Conservation (phyloP, 2,113 vertebrate genomes). For the Rhabdornis inornatus region DNA sequence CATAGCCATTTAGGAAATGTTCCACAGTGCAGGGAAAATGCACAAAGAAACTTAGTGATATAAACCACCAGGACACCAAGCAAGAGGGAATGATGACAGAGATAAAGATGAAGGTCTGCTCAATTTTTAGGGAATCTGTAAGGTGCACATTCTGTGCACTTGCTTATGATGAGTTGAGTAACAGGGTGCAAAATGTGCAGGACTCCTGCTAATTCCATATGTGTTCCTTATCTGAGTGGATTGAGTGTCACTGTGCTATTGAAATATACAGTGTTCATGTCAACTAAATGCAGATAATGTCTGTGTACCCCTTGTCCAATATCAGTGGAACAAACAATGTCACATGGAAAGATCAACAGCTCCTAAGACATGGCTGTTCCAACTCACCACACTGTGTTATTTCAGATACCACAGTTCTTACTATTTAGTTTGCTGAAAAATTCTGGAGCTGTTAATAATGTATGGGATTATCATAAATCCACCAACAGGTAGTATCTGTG, state of each 20-base stretch:
- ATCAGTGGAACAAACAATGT: not conserved
- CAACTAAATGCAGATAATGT: not conserved
- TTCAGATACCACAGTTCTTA: not conserved
- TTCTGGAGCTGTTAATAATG: not conserved
- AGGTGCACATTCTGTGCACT: not conserved
- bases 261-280: not conserved
- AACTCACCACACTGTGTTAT: rapidly evolving
- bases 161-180: not conserved
- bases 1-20: not conserved
- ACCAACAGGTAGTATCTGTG: constrained; percentile 4
- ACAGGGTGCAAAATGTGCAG: not conserved
- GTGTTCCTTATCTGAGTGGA: not conserved
- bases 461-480: constrained; percentile 30
- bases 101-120: not conserved
- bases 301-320: not conserved
- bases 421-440: not conserved
- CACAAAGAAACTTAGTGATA: not conserved
- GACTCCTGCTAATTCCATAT: not conserved
- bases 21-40: not conserved
- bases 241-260: not conserved
- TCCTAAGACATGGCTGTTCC: not conserved
- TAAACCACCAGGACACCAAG: not conserved
- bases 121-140: not conserved
- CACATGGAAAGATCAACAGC: not conserved
- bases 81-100: not conserved